A percentile compares a stretch with the other conserved stretches of the same genome.
Evolutionary conservation across 2,888 invertebrate genomes (phyloP).

Genomic region (Boloria selene): DNA sequence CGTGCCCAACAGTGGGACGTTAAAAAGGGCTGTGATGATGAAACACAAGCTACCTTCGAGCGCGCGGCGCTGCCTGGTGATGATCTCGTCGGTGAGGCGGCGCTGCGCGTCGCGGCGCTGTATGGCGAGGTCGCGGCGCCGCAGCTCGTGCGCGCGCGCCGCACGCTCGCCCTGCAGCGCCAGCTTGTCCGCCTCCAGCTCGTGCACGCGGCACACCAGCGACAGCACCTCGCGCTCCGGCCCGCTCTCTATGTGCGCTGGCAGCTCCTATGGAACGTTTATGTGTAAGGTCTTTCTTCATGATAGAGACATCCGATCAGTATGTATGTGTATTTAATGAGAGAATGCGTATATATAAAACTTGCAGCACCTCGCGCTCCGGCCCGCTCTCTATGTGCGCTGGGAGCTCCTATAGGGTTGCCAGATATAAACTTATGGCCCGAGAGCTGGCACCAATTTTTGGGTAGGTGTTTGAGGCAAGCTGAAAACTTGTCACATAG

Average conservation of each 20-base stretch:
- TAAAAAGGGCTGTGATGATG: too few species aligned
- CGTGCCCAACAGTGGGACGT: too few species aligned
- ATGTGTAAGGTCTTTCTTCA: too few species aligned
- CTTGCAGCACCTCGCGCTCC: slow-evolving; percentile 93
- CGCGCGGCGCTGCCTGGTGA: slow-evolving; percentile 91
- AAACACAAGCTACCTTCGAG: slow-evolving; percentile 86
- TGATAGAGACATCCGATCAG: too few species aligned
- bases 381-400: slow-evolving; percentile 92
- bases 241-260: slow-evolving; percentile 91
- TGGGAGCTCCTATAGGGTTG: slow-evolving; percentile 91
- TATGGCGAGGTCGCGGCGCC: slow-evolving; percentile 91
- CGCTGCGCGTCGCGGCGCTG: slow-evolving; percentile 92
- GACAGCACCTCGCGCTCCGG: slow-evolving; percentile 95
- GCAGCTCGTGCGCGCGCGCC: slow-evolving; percentile 92
- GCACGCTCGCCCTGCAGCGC: slow-evolving; percentile 94
- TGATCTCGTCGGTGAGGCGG: slow-evolving; percentile 94
- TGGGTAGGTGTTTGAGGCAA: too few species aligned
- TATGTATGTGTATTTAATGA: background rate
- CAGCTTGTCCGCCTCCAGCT: slow-evolving; percentile 96
- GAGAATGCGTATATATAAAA: too few species aligned
- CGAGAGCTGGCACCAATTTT: too few species aligned
- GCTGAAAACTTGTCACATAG: too few species aligned
- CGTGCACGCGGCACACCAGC: slow-evolving; percentile 94
- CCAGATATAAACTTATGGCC: too few species aligned
- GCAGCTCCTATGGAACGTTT: slow-evolving; percentile 91